Base-by-base conservation (phyloP, 2,888 invertebrate species). In the Pegoplata infirma region DNA sequence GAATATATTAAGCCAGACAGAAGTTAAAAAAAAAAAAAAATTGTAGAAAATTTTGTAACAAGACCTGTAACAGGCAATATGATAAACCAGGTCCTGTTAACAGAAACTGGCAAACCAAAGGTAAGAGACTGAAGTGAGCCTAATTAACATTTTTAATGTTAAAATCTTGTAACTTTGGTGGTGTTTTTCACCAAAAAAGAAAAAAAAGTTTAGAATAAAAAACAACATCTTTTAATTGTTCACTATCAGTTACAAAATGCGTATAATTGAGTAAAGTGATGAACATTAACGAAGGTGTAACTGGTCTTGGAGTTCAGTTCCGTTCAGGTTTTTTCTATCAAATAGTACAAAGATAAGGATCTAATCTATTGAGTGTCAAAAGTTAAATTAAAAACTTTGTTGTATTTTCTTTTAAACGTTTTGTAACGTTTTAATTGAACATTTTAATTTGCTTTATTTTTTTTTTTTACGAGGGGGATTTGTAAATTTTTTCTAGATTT, bases 71-170 rank as follows among this genome's bases (percentile, higher is more conserved):
- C 56, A 44, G n/a, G 40, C 58, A 53, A 59, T 21, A 56, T 63
- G 46, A n/a, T n/a, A 68, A 59, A 56, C 10, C 5, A 59, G 56
- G 32, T 14, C 23, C 63, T 49, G 63, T 36, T 44, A 21, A 44
- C 14, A 58, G 14, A 61, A 63, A 36, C n/a, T 12, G 5, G n/a
- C n/a, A n/a, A 28, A 56, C 5, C 3, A 32, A 6, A 16, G 21
- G 53, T 72, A 32, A 28, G 55, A 71, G 46, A 46, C 53, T 49
- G 51, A 71, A 46, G 58, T 49, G 51, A 71, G 82, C 85, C 83
- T 85, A 85, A 85, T 85, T 85, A 84, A 83, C 84, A 85, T 85
- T 85, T 85, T 85, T 85, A 84, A 85, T 85, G 84, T 83, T 83
- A 81, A 83, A 85, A 83, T 82, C 84, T 83, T 85, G 84, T 85